Base-by-base conservation (phyloP, 2,888 invertebrate species). In the Nasonia oneida region DNA sequence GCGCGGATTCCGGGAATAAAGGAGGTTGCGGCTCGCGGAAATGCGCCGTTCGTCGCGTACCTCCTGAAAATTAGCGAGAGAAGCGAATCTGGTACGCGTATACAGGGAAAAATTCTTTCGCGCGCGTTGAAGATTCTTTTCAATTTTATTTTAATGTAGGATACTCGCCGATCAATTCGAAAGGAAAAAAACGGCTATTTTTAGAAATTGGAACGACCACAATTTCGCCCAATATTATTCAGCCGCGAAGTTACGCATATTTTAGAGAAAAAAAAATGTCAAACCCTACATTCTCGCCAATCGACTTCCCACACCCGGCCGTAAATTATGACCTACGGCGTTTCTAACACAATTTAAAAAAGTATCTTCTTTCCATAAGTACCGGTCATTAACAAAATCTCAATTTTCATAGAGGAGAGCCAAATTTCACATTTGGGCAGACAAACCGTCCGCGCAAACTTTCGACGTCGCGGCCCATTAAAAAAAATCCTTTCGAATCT, bases 131-230 rank as follows among this genome's bases (percentile, higher is more conserved):
- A 47, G 47, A 12, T 47, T 47, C 12, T 47, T 47, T 47, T 6
- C 6, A 39, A 42, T 10, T 47, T 47, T 47, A 47, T 47, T 47
- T 47, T 47, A 47, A 47, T 47, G 12, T 47, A 47, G 10, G 8
- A 3, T 15, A 53, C 29, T 2, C 18, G 61, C 0, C 1, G 33
- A 23, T 29, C 39, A 53, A 80, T 53, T 23, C 57, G 37, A 42
- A 33, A 71, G n/a, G 5, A 33, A 67, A 67, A 67, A 67, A 12
- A 80, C 10, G 61, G 61, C 39, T 77, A 42, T 77, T 77, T 77
- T 77, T 77, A 77, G 77, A 77, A 61, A 77, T 77, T 77, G 77
- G 61, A 77, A 77, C 61, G 23, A 61, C 6, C 14, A 61, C 64
- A 50, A 77, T 61, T 77, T 39, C 77, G 64, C 39, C 50, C 61